Base-by-base conservation (phyloP, 2,797 vertebrate species). In the Fratercula arctica region DNA sequence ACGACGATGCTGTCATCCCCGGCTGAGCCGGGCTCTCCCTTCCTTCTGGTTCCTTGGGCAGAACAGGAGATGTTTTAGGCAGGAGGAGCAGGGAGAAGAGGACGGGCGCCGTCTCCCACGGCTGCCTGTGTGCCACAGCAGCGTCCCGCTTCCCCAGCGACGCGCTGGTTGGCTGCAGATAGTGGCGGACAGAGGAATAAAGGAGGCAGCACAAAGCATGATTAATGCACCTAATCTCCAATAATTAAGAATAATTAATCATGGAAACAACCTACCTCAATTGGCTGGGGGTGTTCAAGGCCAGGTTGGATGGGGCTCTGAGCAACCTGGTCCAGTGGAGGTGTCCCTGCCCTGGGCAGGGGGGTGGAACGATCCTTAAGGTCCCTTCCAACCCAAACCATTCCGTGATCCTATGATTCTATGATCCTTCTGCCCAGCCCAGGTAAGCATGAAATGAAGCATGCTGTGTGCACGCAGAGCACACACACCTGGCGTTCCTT, bases 1-100 rank as follows among this genome's bases (percentile, higher is more conserved):
- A 0, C 1, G 2, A 24, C 0, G 1, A 48, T 11, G 46, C 26
- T 43, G 25, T 2, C 1, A 0, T 3, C 31, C 15, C 56, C 64
- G 39, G 50, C 24, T 23, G 61, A 54, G 24, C 17, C 3, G 2
- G 17, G 6, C 4, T 59, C 24, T 53, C 37, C 41, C 6, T 37
- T 13, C 43, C 11, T 23, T 15, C 70, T 31, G 13, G 13, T 48
- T 57, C 37, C 56, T 8, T 3, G 24, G 48, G 31, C 29, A 43
- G 79, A 25, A 14, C 11, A 17, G 70, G 53, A 46, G 63, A 4
- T 8, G 0, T 13, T 50, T 37, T 5, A 3, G n/a, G 74, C 54
- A 57, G 77, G 12, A 84, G 43, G 60, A 15, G 15, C 10, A 41
- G 37, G 68, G 54, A 75, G 11, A 41, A n/a, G 54, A 21, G 26